A percentile compares a stretch with the other conserved stretches of the same genome.
Conservation (phyloP, 2,113 vertebrate species). For the Paradoxurus hermaphroditus region DNA sequence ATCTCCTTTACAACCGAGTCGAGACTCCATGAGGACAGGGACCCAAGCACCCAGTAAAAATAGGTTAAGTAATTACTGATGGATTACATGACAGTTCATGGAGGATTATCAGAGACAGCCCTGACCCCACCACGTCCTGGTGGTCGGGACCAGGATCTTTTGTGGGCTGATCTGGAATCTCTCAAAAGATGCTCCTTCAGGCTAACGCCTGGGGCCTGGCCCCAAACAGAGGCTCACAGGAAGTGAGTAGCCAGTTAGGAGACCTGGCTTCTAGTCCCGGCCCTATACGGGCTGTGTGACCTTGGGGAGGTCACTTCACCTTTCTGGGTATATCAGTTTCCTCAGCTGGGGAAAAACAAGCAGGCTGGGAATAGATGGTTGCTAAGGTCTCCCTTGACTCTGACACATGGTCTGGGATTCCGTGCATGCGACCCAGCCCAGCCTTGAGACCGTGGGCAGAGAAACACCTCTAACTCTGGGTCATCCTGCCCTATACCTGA, state of each 20-base stretch:
- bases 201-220: background rate
- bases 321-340: conserved; percentile 47
- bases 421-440: background rate
- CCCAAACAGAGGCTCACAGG: background rate
- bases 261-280: background rate
- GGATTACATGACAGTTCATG: conserved; percentile 2
- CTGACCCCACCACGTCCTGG: background rate
- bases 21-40: conserved; percentile 10
- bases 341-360: background rate
- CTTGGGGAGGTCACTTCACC: conserved; percentile 46
- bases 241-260: background rate
- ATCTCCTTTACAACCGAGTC: conserved; percentile 28
- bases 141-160: background rate
- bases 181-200: background rate
- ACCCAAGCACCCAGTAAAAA: conserved; percentile 37
- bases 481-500: background rate
- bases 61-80: conserved; percentile 28
- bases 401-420: background rate
- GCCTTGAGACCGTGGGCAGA: background rate
- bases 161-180: background rate
- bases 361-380: background rate
- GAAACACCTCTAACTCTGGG: background rate
- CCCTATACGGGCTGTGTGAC: background rate
- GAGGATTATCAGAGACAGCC: conserved; percentile 25
- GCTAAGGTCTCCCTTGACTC: conserved; percentile 2